phyloP scores from a whole-genome alignment of 2,888 invertebrate genomes.

The Omphaloscelis lunosa region DNA sequence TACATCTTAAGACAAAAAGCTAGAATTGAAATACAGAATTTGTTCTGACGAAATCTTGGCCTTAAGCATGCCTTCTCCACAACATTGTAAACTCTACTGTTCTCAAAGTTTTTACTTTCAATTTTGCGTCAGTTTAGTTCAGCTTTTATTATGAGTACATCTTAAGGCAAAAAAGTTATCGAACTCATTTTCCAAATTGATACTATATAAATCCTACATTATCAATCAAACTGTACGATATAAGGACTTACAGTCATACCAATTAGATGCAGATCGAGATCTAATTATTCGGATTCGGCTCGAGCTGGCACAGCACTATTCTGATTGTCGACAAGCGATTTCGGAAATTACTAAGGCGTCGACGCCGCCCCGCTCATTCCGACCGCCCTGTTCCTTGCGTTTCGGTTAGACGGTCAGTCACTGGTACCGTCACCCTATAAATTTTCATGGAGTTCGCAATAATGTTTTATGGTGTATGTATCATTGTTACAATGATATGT shows the following conservation, averaged over 20 bases:
- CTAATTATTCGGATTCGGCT: slow-evolving; percentile 87
- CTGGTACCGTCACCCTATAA: slow-evolving; percentile 76
- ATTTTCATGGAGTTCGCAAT: slow-evolving; percentile 71
- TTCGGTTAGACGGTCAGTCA: slow-evolving; percentile 82
- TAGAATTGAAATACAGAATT: no score
- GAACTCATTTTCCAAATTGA: not conserved
- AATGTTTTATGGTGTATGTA: slow-evolving; percentile 53
- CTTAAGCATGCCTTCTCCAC: no score
- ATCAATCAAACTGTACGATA: slow-evolving; percentile 69
- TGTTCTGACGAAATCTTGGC: no score
- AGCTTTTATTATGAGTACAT: not conserved
- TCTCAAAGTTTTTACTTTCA: not conserved
- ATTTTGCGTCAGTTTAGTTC: not conserved
- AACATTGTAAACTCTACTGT: no score
- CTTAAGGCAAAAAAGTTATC: not conserved
- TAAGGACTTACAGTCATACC: slow-evolving; percentile 75
- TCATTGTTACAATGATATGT: slow-evolving; percentile 39
- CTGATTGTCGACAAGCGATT: slow-evolving; percentile 89
- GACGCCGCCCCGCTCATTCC: slow-evolving; percentile 76
- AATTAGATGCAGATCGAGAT: slow-evolving; percentile 88
- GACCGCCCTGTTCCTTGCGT: slow-evolving; percentile 78
- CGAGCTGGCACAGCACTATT: slow-evolving; percentile 84
- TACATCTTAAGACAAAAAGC: not conserved
- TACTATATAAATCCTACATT: slow-evolving; percentile 5
- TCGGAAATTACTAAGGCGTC: slow-evolving; percentile 90